Evolutionary conservation across 2,797 vertebrate species (phyloP).

Genomic region (Chelonia mydas): DNA sequence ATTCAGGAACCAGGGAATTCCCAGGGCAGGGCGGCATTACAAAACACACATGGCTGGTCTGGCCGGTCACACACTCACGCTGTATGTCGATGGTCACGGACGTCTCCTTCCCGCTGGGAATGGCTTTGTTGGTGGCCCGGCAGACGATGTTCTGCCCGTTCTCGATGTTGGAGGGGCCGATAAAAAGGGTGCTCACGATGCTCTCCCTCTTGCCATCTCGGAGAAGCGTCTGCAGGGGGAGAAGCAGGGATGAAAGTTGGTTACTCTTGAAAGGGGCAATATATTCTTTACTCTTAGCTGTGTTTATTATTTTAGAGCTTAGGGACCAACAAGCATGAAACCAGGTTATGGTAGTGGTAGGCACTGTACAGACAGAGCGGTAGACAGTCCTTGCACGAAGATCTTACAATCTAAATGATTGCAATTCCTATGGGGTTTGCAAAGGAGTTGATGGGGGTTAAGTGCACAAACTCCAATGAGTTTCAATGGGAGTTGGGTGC

Average conservation of each 20-base stretch:
- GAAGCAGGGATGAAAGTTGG: not conserved
- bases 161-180: slow-evolving; percentile 93
- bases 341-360: not conserved
- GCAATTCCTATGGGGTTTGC: not conserved
- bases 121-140: slow-evolving; percentile 95
- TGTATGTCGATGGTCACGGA: slow-evolving; percentile 97
- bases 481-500: slow-evolving; percentile 11
- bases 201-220: slow-evolving; percentile 94
- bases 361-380: not conserved
- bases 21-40: rapidly evolving
- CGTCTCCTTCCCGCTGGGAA: slow-evolving; percentile 94
- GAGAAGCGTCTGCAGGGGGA: slow-evolving; percentile 86
- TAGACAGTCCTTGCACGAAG: rapidly evolving
- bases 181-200: slow-evolving; percentile 94
- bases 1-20: no score
- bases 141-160: slow-evolving; percentile 95
- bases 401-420: not conserved
- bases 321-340: not conserved
- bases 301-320: not conserved
- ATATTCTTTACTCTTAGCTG: not conserved
- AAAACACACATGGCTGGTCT: not conserved
- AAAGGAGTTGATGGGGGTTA: not conserved
- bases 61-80: slow-evolving; percentile 82
- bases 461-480: not conserved
- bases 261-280: rapidly evolving